Percentiles rank a stretch among this genome's conserved stretches.
phyloP scores from a whole-genome alignment of 2,113 vertebrate species.

The Opisthocomus hoazin region DNA sequence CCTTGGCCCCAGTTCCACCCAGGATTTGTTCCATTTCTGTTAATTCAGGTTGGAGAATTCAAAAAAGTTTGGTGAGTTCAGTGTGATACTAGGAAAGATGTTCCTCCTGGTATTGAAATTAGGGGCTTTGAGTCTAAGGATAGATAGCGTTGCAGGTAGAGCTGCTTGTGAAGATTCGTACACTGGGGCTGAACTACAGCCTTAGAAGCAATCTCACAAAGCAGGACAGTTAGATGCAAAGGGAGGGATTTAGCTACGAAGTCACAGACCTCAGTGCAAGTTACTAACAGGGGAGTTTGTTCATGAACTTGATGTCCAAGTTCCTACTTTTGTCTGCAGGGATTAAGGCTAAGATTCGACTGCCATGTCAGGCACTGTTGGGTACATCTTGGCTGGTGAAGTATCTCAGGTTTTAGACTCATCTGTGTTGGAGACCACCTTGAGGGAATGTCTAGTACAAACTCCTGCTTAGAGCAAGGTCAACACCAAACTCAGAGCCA shows the following conservation, averaged over 20 bases:
- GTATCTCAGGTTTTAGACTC: fast-evolving
- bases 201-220: neutral
- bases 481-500: neutral
- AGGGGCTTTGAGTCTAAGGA: neutral
- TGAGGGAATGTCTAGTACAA: neutral
- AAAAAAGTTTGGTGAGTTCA: neutral
- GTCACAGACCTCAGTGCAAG: neutral
- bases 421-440: neutral
- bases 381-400: neutral
- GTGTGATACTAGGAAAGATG: neutral
- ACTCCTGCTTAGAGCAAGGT: neutral
- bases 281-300: neutral
- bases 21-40: neutral
- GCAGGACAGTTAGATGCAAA: neutral
- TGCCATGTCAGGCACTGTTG: fast-evolving
- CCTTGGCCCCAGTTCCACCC: neutral
- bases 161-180: neutral
- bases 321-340: neutral
- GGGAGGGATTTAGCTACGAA: neutral
- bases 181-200: neutral
- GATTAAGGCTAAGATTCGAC: neutral
- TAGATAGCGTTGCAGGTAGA: neutral
- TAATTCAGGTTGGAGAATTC: neutral
- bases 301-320: neutral
- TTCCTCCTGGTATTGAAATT: neutral